These are phyloP conservation scores for Thera obeliscata DNA, from an alignment of 2,888 invertebrate genomes.

Conservation along the genomic window DNA sequence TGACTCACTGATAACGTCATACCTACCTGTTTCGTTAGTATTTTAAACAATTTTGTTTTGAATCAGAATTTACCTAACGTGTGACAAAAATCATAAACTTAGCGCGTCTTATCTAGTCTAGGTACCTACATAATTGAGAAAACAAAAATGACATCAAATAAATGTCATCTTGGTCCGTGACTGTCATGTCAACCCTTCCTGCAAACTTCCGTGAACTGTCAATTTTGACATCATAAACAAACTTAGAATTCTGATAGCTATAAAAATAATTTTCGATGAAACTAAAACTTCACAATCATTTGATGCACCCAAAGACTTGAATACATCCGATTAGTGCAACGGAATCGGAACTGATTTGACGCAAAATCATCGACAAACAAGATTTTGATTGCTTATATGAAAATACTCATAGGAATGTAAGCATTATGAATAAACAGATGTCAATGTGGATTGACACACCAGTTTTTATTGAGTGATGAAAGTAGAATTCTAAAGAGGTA, in stretches of 20 bases:
- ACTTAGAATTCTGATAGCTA: neutral
- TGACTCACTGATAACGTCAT: constrained; percentile 55
- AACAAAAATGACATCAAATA: neutral
- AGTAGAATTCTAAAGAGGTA: too few relatives aligned
- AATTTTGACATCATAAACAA: neutral
- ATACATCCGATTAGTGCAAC: constrained; percentile 32
- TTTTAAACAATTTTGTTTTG: constrained; percentile 10
- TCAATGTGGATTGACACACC: neutral
- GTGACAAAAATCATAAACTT: neutral
- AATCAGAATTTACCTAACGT: neutral
- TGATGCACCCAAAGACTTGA: constrained; percentile 27
- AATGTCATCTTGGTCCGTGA: neutral
- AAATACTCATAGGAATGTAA: neutral
- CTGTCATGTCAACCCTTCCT: neutral
- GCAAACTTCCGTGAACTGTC: neutral
- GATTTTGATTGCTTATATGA: neutral
- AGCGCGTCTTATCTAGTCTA: too few relatives aligned
- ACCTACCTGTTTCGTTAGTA: constrained; percentile 28
- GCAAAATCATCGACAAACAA: constrained; percentile 31
- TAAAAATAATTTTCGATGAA: too few relatives aligned
- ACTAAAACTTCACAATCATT: constrained; percentile 18
- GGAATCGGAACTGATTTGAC: constrained; percentile 44
- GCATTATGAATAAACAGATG: neutral
- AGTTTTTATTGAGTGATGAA: too few relatives aligned
- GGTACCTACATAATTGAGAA: too few relatives aligned